A percentile compares a stretch with the other conserved stretches of the same genome.
These are phyloP conservation scores for Leistus spinibarbis DNA, from an alignment of 2,888 invertebrate species.

Conservation along the genomic window DNA sequence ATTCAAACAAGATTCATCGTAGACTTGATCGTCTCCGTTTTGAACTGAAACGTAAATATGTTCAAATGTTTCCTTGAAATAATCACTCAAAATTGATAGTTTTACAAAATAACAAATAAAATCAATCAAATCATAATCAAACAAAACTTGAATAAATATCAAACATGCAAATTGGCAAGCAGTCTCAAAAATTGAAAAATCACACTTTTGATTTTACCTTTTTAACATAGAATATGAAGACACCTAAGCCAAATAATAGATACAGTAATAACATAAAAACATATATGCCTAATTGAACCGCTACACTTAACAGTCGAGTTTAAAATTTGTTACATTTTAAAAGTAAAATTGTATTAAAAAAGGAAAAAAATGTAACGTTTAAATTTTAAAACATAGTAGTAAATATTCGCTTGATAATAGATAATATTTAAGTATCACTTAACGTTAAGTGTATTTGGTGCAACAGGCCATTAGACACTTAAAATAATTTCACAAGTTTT, in stretches of 20 bases:
- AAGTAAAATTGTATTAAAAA: too few relatives aligned
- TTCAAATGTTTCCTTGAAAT: background rate
- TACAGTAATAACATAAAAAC: background rate
- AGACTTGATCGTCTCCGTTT: background rate
- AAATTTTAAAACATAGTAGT: too few relatives aligned
- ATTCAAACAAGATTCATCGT: conserved; percentile 7
- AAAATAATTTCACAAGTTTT: conserved; percentile 47
- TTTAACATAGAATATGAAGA: background rate
- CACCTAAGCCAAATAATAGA: background rate
- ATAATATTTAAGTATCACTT: too few relatives aligned
- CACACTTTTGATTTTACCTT: background rate
- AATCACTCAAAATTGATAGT: background rate
- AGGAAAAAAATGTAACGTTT: too few relatives aligned
- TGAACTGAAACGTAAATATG: background rate
- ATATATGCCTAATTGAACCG: too few relatives aligned
- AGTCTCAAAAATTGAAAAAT: background rate
- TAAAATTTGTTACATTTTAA: too few relatives aligned
- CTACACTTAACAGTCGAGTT: too few relatives aligned
- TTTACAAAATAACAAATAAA: background rate
- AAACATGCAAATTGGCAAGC: background rate
- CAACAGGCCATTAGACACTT: background rate
- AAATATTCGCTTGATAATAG: too few relatives aligned
- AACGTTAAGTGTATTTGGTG: too few relatives aligned
- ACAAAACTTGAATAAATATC: background rate
- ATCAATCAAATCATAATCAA: background rate